Conservation (phyloP, 1,140 invertebrate species). For the Rhynchophorus ferrugineus region DNA sequence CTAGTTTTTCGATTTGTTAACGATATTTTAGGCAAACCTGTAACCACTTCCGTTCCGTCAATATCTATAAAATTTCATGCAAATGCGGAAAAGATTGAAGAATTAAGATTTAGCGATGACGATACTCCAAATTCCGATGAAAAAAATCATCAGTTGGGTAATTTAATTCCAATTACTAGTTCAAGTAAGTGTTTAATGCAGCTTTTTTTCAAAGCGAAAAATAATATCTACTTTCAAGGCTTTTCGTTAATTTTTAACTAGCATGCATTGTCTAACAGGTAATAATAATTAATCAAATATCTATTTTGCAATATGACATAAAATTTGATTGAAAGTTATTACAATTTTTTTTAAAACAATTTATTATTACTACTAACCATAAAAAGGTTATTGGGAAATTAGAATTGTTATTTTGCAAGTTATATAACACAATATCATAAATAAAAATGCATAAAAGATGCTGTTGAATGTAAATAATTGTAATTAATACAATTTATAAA, state of each 20-base stretch:
- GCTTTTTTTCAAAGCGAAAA: too few relatives aligned
- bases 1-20: slow-evolving; percentile 16
- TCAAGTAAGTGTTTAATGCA: slow-evolving; percentile 14
- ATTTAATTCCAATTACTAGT: slow-evolving; percentile 6
- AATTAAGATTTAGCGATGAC: slow-evolving; percentile 55
- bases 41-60: slow-evolving; percentile 52
- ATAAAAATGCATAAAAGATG: too few relatives aligned
- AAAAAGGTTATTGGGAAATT: too few relatives aligned
- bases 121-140: slow-evolving; percentile 35
- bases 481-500: too few relatives aligned
- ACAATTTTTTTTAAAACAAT: background rate
- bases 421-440: too few relatives aligned
- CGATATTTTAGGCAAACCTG: slow-evolving; percentile 51
- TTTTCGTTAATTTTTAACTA: too few relatives aligned
- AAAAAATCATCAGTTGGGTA: slow-evolving; percentile 11
- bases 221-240: too few relatives aligned
- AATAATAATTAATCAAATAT: too few relatives aligned
- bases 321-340: background rate
- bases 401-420: too few relatives aligned
- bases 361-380: too few relatives aligned
- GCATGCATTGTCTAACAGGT: too few relatives aligned
- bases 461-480: too few relatives aligned
- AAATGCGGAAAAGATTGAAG: slow-evolving; percentile 62
- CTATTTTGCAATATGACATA: background rate
- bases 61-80: slow-evolving; percentile 61